phyloP scores from a whole-genome alignment of 2,888 invertebrate species.

The Cerastis rubricosa region DNA sequence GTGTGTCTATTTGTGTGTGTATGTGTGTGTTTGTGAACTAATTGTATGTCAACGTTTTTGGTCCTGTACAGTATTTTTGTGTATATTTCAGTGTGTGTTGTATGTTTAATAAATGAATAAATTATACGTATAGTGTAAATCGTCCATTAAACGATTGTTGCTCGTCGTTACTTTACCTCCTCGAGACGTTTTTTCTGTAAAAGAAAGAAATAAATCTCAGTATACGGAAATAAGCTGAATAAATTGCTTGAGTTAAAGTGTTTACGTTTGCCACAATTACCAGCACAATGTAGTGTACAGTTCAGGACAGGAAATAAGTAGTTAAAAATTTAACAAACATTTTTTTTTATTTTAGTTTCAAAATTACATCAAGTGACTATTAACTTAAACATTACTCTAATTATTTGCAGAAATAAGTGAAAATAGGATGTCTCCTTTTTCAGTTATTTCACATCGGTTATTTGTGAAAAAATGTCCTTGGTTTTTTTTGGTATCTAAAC shows the following conservation, averaged over 20 bases:
- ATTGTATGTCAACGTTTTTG: not conserved
- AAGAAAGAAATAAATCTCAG: slow-evolving; percentile 85
- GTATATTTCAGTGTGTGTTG: slow-evolving; percentile 12
- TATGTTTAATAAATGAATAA: slow-evolving; percentile 24
- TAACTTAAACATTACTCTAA: not conserved
- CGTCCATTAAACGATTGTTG: slow-evolving; percentile 55
- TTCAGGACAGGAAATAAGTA: slow-evolving; percentile 4
- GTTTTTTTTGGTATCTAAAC: not conserved
- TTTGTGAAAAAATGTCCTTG: not conserved
- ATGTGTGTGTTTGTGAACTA: not conserved
- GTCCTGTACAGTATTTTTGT: not conserved
- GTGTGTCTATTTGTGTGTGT: slow-evolving; percentile 1
- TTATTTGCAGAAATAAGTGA: not conserved
- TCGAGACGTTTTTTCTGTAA: slow-evolving; percentile 95
- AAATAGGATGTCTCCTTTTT: not conserved
- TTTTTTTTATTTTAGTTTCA: not conserved
- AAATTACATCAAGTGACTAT: not conserved
- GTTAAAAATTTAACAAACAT: not conserved
- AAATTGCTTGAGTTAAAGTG: slow-evolving; percentile 45
- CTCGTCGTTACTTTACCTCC: slow-evolving; percentile 91
- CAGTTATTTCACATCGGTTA: not conserved
- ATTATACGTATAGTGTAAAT: slow-evolving; percentile 56
- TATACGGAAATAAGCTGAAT: slow-evolving; percentile 66
- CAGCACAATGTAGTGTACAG: slow-evolving; percentile 54
- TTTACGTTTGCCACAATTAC: slow-evolving; percentile 49